Base-by-base conservation (phyloP, 2,797 vertebrate genomes). In the Pithecia hirsuta region DNA sequence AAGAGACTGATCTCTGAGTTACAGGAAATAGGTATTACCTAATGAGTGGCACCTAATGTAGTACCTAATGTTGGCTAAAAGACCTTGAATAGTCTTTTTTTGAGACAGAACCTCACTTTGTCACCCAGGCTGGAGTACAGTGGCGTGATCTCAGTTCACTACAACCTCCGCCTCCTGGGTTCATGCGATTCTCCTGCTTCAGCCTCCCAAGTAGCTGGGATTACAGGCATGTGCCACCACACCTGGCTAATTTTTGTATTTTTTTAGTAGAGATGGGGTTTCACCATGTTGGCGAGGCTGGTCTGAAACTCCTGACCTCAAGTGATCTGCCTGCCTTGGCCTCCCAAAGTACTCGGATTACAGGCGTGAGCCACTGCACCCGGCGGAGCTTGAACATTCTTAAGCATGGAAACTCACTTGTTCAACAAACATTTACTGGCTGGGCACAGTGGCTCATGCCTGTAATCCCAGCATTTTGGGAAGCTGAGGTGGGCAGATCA, bases 401-500 rank as follows among this genome's bases (percentile, higher is more conserved):
- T 96, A 84, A 79, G 24, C 59, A 89, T 75, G 67, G 28, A 92
- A 94, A 72, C 22, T 96, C 59, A 44, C 11, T 93, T 95, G n/a
- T 90, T 97, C n/a, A 70, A 46, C 74, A 90, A 33, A 48, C 5
- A 33, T 84, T 97, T 87, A 81, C 39, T 70, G 33, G 61, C 61
- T 33, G 33, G 61, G 61, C 8, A 33, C 33, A 33, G 30, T 67
- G 61, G 61, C 61, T 67, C 15, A 67, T 4, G 15, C 33, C 7
- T 17, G 15, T n/a, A 67, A 67, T 67, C 15, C 61, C 33, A 8
- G 33, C 61, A 19, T 7, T 67, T 67, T 67, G 61, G 61, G 61
- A 67, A 33, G 61, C 61, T 33, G 17, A 67, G 61, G 33, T 67
- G 33, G 33, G 15, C 17, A 7, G 33, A 67, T 67, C 33, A 19